A percentile compares a stretch with the other conserved stretches of the same genome.
These are phyloP conservation scores for Chelon auratus DNA, from an alignment of 2,797 vertebrate species.

Conservation along the genomic window DNA sequence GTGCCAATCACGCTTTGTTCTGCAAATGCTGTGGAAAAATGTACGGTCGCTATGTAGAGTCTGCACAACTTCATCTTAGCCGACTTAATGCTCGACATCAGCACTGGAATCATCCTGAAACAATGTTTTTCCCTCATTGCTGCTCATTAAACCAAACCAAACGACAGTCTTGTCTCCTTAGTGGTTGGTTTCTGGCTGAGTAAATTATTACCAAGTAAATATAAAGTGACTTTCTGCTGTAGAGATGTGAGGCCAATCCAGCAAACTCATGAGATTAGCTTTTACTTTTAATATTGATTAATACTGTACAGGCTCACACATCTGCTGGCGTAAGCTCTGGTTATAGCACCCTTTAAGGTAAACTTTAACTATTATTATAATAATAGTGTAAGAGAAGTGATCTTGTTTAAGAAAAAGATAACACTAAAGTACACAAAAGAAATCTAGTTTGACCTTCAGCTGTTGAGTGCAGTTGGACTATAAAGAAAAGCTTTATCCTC, in stretches of 20 bases:
- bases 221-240: not conserved
- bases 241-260: not conserved
- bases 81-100: constrained; percentile 13
- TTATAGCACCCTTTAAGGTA: no score
- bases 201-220: not conserved
- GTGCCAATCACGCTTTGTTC: no score
- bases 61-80: not conserved
- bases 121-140: not conserved
- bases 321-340: no score
- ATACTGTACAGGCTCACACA: no score
- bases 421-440: no score
- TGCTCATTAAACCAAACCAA: constrained; percentile 11
- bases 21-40: not conserved
- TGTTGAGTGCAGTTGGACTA: not conserved
- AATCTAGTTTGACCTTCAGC: not conserved
- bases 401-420: no score
- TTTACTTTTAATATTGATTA: no score
- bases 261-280: no score
- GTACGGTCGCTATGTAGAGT: not conserved
- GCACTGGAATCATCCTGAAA: constrained; percentile 5
- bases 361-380: no score
- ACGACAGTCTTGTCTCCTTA: not conserved
- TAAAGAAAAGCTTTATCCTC: constrained; percentile 9
- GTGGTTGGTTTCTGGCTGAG: not conserved
- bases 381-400: no score